Evolutionary conservation across 2,113 vertebrate species (phyloP), one percentile per base, ranked within the genome.

Genomic region (Mesitornis unicolor): DNA sequence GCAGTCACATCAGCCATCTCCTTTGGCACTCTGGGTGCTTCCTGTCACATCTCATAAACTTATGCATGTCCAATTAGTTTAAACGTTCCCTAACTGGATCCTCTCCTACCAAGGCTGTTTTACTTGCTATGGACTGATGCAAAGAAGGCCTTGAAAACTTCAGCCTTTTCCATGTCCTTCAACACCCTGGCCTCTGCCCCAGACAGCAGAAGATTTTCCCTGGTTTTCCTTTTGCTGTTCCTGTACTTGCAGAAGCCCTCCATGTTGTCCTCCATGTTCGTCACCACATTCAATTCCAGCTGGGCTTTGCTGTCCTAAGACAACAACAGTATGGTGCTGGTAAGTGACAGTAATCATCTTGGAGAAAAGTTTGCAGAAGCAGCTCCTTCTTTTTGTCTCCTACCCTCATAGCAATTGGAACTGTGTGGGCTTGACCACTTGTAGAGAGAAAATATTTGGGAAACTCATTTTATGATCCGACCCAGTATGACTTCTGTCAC

Each of bases 401-500:
- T 64, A 7, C 8, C 6, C 31, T 87, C 22, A n/a, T 10, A 79
- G 42, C 0, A 12, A 2, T 1, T 42, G 13, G 5, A 29, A 35
- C 17, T 59, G 40, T 1, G 9, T 28, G 40, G 56, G 8, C 3
- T 78, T 78, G 31, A 13, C 3, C 29, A n/a, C 8, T 3, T 33
- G 19, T 35, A 60, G 20, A 63, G 18, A 75, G 9, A 79, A 92
- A 83, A 16, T 42, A 28, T 7, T 54, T 57, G 6, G 11, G 14
- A 76, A 85, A 85, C 1, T 21, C 9, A n/a, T 69, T 56, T 71
- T 83, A 9, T 64, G 10, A 1, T 77, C 63, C 76, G 7, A 42
- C 5, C 5, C 6, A 22, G 4, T 31, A 43, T 8, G 10, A 61
- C 17, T 69, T 51, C 6, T 7, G 0, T 28, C 29, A 2, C 3